These are phyloP conservation scores for Scleropages formosus DNA, from an alignment of 2,797 vertebrate species.

Conservation along the genomic window DNA sequence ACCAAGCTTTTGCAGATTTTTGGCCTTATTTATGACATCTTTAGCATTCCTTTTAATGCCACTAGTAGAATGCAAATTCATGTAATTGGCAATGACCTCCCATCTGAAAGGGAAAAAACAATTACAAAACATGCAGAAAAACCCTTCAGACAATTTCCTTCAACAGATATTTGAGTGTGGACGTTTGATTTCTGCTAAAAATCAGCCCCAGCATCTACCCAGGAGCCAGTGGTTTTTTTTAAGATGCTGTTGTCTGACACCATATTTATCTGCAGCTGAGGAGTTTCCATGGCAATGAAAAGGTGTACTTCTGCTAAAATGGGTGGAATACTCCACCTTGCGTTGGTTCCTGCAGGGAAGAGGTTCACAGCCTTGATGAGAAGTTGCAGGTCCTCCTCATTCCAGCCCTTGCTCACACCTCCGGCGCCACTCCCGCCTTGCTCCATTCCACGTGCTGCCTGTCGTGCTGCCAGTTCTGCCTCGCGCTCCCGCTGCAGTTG, in stretches of 20 bases:
- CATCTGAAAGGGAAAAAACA: constrained; percentile 70
- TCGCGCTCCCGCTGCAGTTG: constrained; percentile 87
- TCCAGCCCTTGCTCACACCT: constrained; percentile 81
- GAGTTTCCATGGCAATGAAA: not conserved
- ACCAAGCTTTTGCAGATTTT: constrained; percentile 95
- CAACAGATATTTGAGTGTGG: not conserved
- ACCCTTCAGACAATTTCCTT: not conserved
- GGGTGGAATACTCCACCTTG: constrained; percentile 70
- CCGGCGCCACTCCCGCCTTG: constrained; percentile 77
- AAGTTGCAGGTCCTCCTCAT: constrained; percentile 91
- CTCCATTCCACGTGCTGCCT: constrained; percentile 79
- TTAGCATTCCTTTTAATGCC: constrained; percentile 90
- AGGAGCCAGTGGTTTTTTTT: too few species aligned
- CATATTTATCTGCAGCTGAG: too few species aligned
- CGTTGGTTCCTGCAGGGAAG: constrained; percentile 96
- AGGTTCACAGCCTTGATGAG: constrained; percentile 98
- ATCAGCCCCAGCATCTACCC: not conserved
- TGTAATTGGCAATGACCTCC: constrained; percentile 98
- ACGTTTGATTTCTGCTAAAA: not conserved
- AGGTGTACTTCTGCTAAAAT: not conserved
- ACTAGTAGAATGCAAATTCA: constrained; percentile 92
- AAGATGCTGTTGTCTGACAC: too few species aligned
- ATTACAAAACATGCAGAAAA: not conserved
- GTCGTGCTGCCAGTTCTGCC: constrained; percentile 85
- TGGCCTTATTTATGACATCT: constrained; percentile 96